Conservation (phyloP, 1,140 invertebrate genomes). For the Carposina sasakii region DNA sequence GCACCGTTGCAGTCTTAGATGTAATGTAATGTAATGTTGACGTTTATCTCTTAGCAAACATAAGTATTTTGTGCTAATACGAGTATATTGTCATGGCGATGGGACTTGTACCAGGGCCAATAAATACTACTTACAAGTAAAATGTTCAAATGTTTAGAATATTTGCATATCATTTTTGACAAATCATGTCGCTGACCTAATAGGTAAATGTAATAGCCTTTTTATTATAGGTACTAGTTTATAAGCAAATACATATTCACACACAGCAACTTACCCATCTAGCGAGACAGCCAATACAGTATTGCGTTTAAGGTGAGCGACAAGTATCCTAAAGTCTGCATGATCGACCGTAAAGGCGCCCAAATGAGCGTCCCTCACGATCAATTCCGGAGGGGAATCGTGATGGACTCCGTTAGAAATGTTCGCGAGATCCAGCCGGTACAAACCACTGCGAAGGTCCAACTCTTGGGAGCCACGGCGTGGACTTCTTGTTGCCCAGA, state of each 20-base stretch:
- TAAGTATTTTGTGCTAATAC: no score
- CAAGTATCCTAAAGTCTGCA: constrained; percentile 84
- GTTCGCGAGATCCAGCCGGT: constrained; percentile 83
- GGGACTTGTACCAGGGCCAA: no score
- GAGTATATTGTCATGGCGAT: no score
- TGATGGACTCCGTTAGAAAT: constrained; percentile 79
- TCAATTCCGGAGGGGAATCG: constrained; percentile 69
- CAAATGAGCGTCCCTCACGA: constrained; percentile 76
- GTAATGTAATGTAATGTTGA: no score
- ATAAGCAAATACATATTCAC: constrained; percentile 5
- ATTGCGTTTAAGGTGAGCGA: constrained; percentile 81
- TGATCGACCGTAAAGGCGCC: constrained; percentile 87
- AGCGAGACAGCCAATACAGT: constrained; percentile 86
- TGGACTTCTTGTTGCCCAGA: constrained; percentile 79
- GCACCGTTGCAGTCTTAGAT: no score
- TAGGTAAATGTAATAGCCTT: no score
- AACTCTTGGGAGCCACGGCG: constrained; percentile 71
- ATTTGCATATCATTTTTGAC: no score
- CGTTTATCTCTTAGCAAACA: no score
- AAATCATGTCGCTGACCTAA: no score
- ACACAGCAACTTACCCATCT: constrained; percentile 83
- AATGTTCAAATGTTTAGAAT: no score
- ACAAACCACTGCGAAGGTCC: constrained; percentile 81
- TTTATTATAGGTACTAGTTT: not conserved
- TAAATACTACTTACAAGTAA: no score